Base-by-base conservation (phyloP, 2,113 vertebrate genomes). In the Ovibos moschatus region DNA sequence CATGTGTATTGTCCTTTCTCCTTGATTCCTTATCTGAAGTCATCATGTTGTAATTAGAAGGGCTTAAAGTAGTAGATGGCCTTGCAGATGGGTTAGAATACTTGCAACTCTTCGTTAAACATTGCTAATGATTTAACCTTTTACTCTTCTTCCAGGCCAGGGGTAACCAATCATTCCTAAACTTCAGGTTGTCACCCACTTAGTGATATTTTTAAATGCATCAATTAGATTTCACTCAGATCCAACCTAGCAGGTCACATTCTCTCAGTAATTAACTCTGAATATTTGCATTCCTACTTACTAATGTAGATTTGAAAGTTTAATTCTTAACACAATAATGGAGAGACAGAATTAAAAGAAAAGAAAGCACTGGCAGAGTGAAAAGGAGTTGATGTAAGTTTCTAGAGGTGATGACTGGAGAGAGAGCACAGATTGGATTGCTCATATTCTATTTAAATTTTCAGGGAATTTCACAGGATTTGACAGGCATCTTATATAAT, bases 11-110 rank as follows among this genome's bases (percentile, higher is more conserved):
- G 1, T 0, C 12, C 10, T 91, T 94, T 81, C 3, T 40, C 28
- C 10, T 36, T 62, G 2, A 1, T 92, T 83, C 7, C 23, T 23
- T 91, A 17, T 57, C 47, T 71, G 12, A 90, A 7, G 74, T 83
- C 25, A 1, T 7, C 53, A 95, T 93, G 4, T 90, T 81, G 30
- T 62, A 81, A 53, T 51, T 71, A 53, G 45, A 78, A 76, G 12
- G 13, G 5, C 14, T 60, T 19, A 67, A 71, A 43, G 16, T 47
- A 5, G 5, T 57, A 64, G 43, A 92, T 60, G 89, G 90, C n/a
- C 43, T 92, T 96, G 21, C 71, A 93, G 92, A 84, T 95, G 64
- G 12, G 4, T 84, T 95, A 60, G 79, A 84, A 92, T 82, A 95
- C 33, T 90, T 85, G 21, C 71, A 50, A 43, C 33, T 79, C 14